Conservation (phyloP, 2,888 invertebrate genomes). For the Fissipunctia ypsillon region DNA sequence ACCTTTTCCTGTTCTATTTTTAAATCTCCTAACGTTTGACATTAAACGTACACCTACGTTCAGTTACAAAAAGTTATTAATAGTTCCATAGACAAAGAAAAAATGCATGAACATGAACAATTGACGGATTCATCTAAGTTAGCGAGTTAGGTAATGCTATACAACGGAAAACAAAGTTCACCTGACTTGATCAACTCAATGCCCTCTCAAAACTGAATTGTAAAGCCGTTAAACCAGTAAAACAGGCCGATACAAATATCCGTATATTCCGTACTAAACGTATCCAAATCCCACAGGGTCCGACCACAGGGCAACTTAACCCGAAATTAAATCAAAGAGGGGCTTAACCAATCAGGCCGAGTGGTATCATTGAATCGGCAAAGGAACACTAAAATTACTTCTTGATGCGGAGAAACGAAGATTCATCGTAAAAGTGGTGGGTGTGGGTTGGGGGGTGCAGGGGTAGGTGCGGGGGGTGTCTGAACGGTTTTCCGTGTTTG, state of each 20-base stretch:
- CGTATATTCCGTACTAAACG: conserved; percentile 69
- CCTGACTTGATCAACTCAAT: conserved; percentile 58
- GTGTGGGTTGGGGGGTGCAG: conserved; percentile 71
- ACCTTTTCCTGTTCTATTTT: conserved; percentile 49
- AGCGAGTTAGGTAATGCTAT: conserved; percentile 1
- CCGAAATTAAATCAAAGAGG: conserved; percentile 91
- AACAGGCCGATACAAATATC: conserved; percentile 79
- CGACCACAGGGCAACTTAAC: conserved; percentile 88
- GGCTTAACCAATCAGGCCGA: conserved; percentile 90
- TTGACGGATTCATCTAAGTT: neutral
- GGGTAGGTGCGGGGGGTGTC: conserved; percentile 77
- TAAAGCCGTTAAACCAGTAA: conserved; percentile 74
- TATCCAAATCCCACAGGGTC: conserved; percentile 84
- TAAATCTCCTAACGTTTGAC: conserved; percentile 46
- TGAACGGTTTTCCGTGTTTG: conserved; percentile 90
- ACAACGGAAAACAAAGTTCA: conserved; percentile 45
- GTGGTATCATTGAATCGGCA: conserved; percentile 91
- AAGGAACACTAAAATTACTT: conserved; percentile 91
- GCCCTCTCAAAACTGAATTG: conserved; percentile 55
- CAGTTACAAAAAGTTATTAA: conserved; percentile 5
- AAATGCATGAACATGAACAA: neutral
- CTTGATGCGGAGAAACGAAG: conserved; percentile 91
- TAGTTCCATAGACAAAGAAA: conserved; percentile 1
- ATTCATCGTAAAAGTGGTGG: conserved; percentile 90
- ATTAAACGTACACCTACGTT: conserved; percentile 18